A percentile compares a stretch with the other conserved stretches of the same genome.
Conservation (phyloP, 2,888 invertebrate species). For the Acanthosepion lycidas region DNA sequence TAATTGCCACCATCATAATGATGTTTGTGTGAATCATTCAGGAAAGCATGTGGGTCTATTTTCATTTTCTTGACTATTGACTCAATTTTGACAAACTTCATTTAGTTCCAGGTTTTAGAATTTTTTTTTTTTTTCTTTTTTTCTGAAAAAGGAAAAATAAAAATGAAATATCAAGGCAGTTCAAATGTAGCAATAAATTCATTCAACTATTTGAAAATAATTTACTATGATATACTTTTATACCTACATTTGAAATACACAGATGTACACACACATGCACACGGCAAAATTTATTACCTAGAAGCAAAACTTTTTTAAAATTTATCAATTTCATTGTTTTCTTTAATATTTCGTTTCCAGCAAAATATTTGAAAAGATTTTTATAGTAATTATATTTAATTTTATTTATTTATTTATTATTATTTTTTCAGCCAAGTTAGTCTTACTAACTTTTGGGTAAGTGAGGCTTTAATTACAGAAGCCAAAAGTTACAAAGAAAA, state of each 20-base stretch:
- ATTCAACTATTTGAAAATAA: background rate
- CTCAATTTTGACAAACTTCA: background rate
- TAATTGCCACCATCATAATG: background rate
- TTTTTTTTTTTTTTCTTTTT: background rate
- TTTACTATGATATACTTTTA: background rate
- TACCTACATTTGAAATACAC: background rate
- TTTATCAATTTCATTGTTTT: background rate
- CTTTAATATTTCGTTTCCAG: background rate
- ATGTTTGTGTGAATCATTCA: background rate
- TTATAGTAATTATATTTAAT: background rate
- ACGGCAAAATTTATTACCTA: background rate
- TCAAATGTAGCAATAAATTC: conserved; percentile 33
- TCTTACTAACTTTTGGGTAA: background rate
- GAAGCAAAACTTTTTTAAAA: background rate
- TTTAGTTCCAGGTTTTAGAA: background rate
- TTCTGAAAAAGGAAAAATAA: background rate
- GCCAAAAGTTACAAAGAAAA: background rate
- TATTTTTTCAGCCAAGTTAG: background rate
- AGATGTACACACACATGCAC: background rate
- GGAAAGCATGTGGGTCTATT: background rate
- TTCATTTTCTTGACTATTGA: background rate
- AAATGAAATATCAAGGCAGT: background rate
- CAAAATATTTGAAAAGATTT: no score
- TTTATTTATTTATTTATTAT: no score
- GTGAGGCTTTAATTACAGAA: no score